Percentiles rank a stretch among this genome's conserved stretches.
These are phyloP conservation scores for Scaeva pyrastri DNA, from an alignment of 2,888 invertebrate genomes.

Conservation along the genomic window DNA sequence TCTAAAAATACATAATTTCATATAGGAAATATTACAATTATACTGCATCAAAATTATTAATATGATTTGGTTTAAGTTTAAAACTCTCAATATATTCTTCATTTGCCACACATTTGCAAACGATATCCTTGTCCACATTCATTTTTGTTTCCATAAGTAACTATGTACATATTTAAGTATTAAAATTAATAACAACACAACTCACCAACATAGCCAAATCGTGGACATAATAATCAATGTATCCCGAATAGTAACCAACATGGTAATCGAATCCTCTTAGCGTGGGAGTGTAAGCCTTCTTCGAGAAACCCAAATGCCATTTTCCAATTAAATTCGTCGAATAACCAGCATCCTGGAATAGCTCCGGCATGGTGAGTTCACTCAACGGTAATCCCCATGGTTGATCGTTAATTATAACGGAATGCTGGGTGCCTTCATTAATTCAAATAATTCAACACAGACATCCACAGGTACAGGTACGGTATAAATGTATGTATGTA, in stretches of 20 bases:
- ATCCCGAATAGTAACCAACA: constrained; percentile 94
- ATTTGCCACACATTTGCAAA: no score
- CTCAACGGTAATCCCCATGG: constrained; percentile 89
- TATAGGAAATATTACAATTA: not conserved
- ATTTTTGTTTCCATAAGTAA: no score
- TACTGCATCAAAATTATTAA: no score
- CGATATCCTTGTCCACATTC: no score
- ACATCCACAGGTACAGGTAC: no score
- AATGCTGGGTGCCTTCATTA: constrained; percentile 89
- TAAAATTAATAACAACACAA: constrained; percentile 15
- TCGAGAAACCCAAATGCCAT: constrained; percentile 95
- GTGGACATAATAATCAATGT: constrained; percentile 92
- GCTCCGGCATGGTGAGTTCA: constrained; percentile 89
- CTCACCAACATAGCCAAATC: constrained; percentile 84
- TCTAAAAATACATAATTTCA: no score
- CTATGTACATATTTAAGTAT: no score
- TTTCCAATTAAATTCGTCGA: constrained; percentile 93
- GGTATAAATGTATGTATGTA: not conserved
- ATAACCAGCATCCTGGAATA: constrained; percentile 90
- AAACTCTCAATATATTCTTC: no score
- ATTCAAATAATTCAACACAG: constrained; percentile 1
- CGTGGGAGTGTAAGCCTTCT: constrained; percentile 86
- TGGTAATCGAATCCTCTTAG: constrained; percentile 92
- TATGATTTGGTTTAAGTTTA: no score
- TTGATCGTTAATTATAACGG: constrained; percentile 88